Base-by-base conservation (phyloP, 1,140 invertebrate species). In the Psilanteris sp. region DNA sequence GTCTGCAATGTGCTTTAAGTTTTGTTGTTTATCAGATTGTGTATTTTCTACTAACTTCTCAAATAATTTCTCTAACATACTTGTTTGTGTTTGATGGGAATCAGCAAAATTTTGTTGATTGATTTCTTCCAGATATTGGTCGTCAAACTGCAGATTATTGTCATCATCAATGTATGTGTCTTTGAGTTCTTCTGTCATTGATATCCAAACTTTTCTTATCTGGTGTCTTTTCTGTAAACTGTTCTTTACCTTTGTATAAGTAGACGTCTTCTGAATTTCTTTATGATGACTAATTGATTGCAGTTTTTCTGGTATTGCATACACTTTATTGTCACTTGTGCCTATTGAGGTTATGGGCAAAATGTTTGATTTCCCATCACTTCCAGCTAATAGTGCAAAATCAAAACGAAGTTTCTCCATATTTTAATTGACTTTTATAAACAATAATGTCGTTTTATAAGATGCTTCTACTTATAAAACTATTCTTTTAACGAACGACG, bases 271-370 rank as follows among this genome's bases (percentile, higher is more conserved):
- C 22, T 36, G 24, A n/a, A 74, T 15, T 27, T 37, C 41, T 32
- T 0, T 36, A 11, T 78, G 64, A 6, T 27, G n/a, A 11, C 18
- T 37, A 7, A 66, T 54, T 32, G 24, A 1, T 54, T 76, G 57
- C 1, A 22, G 27, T 32, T 72, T 24, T 10, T 41, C 55, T 39
- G 67, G 67, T n/a, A 72, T 50, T 11, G 2, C 8, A 36, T 39
- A 72, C n/a, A 7, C 36, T 10, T 27, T 11, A 16, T 50, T 15
- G 1, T 57, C 54, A 8, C 13, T 1, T 46, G 80, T 66, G 8
- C 20, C 75, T 37, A 86, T 84, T 78, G 82, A 79, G 70, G 80
- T 85, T 81, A 85, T 44, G 50, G 74, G 77, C n/a, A 83, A 70
- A n/a, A 78, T 26, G 73, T 80, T 86, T 43, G 79, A 77, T 74